Evolutionary conservation across 2,797 vertebrate species (phyloP).

Genomic region (Cryptoprocta ferox): DNA sequence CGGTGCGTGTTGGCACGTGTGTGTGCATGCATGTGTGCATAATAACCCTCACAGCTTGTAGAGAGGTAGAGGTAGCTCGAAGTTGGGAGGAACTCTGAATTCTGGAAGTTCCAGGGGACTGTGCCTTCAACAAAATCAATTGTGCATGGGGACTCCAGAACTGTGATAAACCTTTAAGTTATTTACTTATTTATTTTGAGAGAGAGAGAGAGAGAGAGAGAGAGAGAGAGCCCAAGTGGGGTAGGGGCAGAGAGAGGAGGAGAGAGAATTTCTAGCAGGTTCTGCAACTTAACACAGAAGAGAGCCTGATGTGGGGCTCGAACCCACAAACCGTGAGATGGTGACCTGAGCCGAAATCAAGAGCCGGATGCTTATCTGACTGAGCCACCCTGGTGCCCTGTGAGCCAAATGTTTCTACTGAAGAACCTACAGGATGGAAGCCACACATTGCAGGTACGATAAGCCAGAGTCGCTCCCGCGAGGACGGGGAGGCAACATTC

Average conservation of each 20-base stretch:
- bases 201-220: too few species aligned
- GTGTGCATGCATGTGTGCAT: fast-evolving
- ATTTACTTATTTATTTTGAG: too few species aligned
- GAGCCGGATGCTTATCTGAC: too few species aligned
- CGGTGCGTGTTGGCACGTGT: neutral
- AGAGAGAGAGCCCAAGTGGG: too few species aligned
- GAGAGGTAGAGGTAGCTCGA: neutral
- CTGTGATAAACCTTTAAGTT: neutral
- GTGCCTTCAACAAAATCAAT: neutral
- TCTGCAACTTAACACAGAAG: too few species aligned
- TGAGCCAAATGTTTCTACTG: constrained; percentile 37
- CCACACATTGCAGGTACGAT: neutral
- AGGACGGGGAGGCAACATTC: neutral
- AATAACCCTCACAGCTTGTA: neutral
- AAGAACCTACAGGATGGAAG: constrained; percentile 20
- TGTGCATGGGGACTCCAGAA: neutral
- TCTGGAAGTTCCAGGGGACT: neutral
- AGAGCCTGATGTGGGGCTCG: too few species aligned
- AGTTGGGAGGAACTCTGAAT: neutral
- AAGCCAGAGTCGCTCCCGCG: neutral
- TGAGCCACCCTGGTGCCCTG: too few species aligned
- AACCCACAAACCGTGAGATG: too few species aligned
- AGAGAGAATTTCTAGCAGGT: too few species aligned
- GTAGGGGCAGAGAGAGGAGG: too few species aligned
- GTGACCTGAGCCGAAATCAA: too few species aligned